A percentile compares a stretch with the other conserved stretches of the same genome.
Conservation (phyloP, 1,140 invertebrate species). For the Panagrolaimus sp. region DNA sequence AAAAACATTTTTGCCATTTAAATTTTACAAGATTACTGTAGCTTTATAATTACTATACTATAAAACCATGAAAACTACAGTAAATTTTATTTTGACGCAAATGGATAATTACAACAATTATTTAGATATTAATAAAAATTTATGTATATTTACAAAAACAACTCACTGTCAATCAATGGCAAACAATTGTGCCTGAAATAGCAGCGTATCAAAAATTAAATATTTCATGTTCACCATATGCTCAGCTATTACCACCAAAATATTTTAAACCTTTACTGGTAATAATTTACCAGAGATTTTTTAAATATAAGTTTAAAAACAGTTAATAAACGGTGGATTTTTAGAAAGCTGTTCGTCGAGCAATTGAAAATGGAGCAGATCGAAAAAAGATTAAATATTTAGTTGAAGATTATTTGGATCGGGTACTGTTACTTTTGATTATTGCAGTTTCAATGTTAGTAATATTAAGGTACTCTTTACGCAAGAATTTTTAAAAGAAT, state of each 20-base stretch:
- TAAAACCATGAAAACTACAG: no score
- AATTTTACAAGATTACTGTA: no score
- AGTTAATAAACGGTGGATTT: background rate
- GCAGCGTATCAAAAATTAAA: background rate
- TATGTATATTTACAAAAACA: background rate
- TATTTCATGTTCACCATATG: background rate
- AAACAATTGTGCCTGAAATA: slow-evolving; percentile 6
- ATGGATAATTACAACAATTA: background rate
- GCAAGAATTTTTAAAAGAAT: background rate
- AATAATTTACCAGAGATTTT: no score
- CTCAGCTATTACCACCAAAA: background rate
- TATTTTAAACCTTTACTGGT: slow-evolving; percentile 2
- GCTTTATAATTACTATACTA: no score
- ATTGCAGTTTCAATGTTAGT: no score
- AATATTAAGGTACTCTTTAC: background rate
- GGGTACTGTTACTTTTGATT: background rate
- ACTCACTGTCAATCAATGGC: background rate
- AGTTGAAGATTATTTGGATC: slow-evolving; percentile 5
- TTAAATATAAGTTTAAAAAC: no score
- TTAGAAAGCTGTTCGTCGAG: background rate
- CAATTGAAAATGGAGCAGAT: slow-evolving; percentile 1
- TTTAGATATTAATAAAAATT: background rate
- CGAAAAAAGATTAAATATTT: slow-evolving; percentile 9
- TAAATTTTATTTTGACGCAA: no score
- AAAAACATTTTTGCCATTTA: no score